Evolutionary conservation across 2,797 vertebrate genomes (phyloP).

Genomic region (Halcyon smyrnensis): DNA sequence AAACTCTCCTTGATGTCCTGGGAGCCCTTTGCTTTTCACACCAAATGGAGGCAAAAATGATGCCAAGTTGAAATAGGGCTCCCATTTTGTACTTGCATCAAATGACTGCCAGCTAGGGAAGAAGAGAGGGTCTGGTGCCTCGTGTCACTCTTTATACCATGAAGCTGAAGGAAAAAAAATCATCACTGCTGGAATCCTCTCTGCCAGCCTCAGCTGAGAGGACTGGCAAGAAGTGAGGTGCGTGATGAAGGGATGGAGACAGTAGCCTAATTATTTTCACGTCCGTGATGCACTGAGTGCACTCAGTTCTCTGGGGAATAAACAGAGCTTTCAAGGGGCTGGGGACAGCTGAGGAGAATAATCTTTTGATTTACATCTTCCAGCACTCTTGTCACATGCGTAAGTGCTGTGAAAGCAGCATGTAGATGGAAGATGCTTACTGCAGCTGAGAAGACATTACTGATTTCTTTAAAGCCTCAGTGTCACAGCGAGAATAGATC

Average conservation of each 20-base stretch:
- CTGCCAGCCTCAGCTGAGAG: constrained; percentile 55
- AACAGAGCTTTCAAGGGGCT: constrained; percentile 44
- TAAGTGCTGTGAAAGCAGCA: neutral
- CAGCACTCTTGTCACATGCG: neutral
- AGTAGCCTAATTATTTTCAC: constrained; percentile 38
- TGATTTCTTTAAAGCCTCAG: neutral
- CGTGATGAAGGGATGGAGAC: neutral
- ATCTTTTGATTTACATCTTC: constrained; percentile 43
- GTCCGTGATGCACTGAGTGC: neutral
- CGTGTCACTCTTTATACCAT: constrained; percentile 18
- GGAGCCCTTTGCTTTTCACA: constrained; percentile 14
- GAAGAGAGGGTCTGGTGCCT: neutral
- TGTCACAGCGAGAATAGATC: neutral
- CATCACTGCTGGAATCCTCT: constrained; percentile 7
- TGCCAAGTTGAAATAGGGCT: constrained; percentile 11
- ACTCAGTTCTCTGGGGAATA: constrained; percentile 38
- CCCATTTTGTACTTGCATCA: neutral
- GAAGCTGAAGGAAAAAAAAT: constrained; percentile 1
- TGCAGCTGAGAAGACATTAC: neutral
- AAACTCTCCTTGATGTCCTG: neutral
- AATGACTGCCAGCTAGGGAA: neutral
- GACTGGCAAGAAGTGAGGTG: neutral
- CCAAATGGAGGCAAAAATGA: neutral
- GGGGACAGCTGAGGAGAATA: constrained; percentile 34
- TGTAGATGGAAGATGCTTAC: neutral